phyloP scores from a whole-genome alignment of 2,113 vertebrate genomes.

The Marcusenius ussheri region DNA sequence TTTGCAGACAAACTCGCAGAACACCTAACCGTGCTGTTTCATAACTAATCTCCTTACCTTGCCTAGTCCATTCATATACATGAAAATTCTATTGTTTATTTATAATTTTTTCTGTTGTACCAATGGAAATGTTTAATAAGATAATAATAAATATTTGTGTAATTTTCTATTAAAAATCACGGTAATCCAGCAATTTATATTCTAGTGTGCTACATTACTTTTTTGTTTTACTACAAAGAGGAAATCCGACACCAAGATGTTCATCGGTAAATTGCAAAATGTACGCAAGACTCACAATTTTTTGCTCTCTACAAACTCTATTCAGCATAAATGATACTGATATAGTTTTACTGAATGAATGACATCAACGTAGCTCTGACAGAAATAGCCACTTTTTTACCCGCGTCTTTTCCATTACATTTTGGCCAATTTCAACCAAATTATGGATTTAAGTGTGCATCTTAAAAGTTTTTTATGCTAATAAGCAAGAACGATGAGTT shows the following conservation, averaged over 20 bases:
- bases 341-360: neutral
- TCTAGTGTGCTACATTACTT: neutral
- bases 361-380: neutral
- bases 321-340: neutral
- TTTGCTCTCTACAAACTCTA: neutral
- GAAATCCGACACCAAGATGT: neutral
- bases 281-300: neutral
- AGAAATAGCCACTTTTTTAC: neutral
- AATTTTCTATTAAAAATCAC: neutral
- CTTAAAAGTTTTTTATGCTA: neutral
- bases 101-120: neutral
- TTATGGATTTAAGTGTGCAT: neutral
- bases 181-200: neutral
- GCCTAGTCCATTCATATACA: neutral
- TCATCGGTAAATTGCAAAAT: neutral
- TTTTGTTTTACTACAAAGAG: neutral
- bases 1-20: slow-evolving; percentile 17
- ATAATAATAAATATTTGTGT: neutral
- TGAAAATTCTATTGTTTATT: neutral
- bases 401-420: neutral
- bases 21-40: slow-evolving; percentile 29
- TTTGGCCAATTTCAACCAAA: neutral
- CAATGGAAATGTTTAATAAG: neutral
- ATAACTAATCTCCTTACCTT: slow-evolving; percentile 25
- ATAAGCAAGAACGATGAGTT: neutral